These are phyloP conservation scores for Lithophane leautieri DNA, from an alignment of 2,888 invertebrate genomes.

Conservation along the genomic window DNA sequence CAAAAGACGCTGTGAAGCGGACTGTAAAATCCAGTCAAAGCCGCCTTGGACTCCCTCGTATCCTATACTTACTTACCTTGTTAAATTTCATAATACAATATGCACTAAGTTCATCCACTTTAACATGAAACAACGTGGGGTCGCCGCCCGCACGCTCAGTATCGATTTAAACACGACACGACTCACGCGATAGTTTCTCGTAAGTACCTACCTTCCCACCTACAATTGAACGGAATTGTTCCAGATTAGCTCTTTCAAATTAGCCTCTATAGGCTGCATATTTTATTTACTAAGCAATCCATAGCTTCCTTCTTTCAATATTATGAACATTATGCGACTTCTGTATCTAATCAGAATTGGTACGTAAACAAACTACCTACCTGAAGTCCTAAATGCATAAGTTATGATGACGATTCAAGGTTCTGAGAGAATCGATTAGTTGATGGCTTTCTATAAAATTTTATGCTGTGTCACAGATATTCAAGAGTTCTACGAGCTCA, in stretches of 20 bases:
- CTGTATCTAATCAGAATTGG: background rate
- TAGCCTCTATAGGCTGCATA: constrained; percentile 43
- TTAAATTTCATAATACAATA: constrained; percentile 48
- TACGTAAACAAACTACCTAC: constrained; percentile 10
- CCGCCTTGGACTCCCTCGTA: constrained; percentile 11
- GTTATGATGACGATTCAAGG: constrained; percentile 25
- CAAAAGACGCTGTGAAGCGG: constrained; percentile 49
- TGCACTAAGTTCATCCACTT: constrained; percentile 66
- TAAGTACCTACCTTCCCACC: constrained; percentile 53
- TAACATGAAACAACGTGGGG: constrained; percentile 70
- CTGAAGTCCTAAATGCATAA: constrained; percentile 15
- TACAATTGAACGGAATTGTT: constrained; percentile 67
- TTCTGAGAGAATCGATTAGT: constrained; percentile 35
- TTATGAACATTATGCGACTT: background rate
- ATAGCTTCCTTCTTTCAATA: constrained; percentile 13
- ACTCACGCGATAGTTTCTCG: constrained; percentile 78
- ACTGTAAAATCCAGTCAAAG: constrained; percentile 50
- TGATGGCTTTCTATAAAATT: constrained; percentile 15
- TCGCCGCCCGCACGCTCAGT: constrained; percentile 78
- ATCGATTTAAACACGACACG: constrained; percentile 76
- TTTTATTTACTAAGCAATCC: constrained; percentile 19
- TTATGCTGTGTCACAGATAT: constrained; percentile 92
- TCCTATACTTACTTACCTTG: background rate
- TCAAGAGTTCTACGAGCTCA: constrained; percentile 99
- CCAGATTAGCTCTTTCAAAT: constrained; percentile 68